Percentiles rank a stretch among this genome's conserved stretches.
These are phyloP conservation scores for Temnopleurus reevesii DNA, from an alignment of 53 echinoderm and acorn worm genomes.

Conservation along the genomic window DNA sequence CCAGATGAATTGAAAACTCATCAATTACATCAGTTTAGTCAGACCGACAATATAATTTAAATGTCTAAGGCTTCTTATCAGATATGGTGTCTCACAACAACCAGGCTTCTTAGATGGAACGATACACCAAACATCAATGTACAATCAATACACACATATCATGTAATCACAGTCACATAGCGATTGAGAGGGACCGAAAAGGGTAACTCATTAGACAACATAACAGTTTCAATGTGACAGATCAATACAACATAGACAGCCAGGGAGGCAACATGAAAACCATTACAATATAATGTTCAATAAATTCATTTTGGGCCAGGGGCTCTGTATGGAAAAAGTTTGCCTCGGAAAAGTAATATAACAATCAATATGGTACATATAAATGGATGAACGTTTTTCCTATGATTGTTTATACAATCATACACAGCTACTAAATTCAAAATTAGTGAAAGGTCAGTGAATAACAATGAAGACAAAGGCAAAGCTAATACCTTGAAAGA, in stretches of 20 bases:
- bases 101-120: neutral
- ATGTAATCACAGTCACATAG: constrained; percentile 13
- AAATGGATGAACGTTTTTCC: neutral
- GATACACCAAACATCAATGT: neutral
- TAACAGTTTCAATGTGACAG: neutral
- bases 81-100: neutral
- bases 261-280: constrained; percentile 31
- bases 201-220: neutral
- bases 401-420: neutral
- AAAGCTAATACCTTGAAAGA: neutral
- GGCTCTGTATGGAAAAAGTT: neutral
- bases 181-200: neutral
- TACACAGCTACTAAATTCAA: neutral
- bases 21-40: no score
- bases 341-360: neutral
- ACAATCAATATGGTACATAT: neutral
- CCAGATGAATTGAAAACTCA: no score
- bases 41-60: no score
- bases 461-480: neutral
- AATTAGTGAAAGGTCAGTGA: neutral
- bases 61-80: no score
- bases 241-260: constrained; percentile 9
- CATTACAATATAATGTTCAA: neutral
- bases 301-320: neutral
- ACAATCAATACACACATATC: constrained; percentile 14